phyloP scores from a whole-genome alignment of 2,888 invertebrate species.

The Tortrix viridana region DNA sequence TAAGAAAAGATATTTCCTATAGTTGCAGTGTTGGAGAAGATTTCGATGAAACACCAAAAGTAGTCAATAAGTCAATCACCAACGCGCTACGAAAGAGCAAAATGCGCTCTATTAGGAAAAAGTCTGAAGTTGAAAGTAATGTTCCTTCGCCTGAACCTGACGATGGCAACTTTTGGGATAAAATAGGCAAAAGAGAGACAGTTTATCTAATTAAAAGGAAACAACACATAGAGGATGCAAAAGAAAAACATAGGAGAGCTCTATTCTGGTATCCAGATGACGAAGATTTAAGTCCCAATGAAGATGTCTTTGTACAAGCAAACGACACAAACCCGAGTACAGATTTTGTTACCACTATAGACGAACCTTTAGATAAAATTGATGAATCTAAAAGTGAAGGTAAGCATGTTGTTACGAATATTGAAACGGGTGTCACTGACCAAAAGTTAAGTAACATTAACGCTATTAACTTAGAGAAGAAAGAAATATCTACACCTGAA shows the following conservation, averaged over 20 bases:
- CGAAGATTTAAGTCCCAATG: constrained; percentile 38
- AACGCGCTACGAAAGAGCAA: constrained; percentile 51
- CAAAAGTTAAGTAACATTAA: constrained; percentile 43
- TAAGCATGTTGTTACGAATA: constrained; percentile 31
- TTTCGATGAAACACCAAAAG: constrained; percentile 39
- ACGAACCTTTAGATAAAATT: constrained; percentile 41
- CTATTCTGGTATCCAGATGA: constrained; percentile 73
- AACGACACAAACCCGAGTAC: constrained; percentile 9
- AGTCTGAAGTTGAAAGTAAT: constrained; percentile 45
- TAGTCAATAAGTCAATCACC: constrained; percentile 37
- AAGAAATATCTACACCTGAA: constrained; percentile 1
- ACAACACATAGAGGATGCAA: constrained; percentile 73
- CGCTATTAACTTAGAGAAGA: constrained; percentile 30
- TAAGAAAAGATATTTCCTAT: constrained; percentile 70
- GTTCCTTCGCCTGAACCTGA: constrained; percentile 69
- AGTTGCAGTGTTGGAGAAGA: constrained; percentile 61
- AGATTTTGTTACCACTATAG: background rate
- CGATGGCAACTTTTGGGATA: constrained; percentile 86
- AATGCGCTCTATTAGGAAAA: constrained; percentile 51
- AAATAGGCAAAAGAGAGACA: constrained; percentile 87
- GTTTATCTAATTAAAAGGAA: constrained; percentile 84
- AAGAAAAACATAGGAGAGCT: constrained; percentile 64
- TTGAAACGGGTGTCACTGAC: constrained; percentile 38
- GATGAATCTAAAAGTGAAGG: constrained; percentile 38
- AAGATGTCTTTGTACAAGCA: constrained; percentile 30